Evolutionary conservation across 2,888 invertebrate species (phyloP), one percentile per base, ranked within the genome.

Genomic region (Pollenia amentaria): DNA sequence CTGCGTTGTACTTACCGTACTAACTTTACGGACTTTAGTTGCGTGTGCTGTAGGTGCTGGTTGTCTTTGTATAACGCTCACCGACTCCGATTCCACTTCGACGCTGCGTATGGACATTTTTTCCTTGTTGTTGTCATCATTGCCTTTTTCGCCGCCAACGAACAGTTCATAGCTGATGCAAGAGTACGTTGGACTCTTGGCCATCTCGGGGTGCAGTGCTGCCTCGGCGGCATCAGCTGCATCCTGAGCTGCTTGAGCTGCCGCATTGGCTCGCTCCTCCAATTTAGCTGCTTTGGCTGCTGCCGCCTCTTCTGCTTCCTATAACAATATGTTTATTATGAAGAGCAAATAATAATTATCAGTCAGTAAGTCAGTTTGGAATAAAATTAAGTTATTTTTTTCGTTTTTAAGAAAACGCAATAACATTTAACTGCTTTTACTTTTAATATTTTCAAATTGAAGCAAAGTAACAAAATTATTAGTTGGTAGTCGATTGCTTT

Each of bases 81-180:
- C 96, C 94, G 97, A 97, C 95, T 97, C 97, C 94, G 97, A 96
- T 95, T 97, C 97, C 94, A 97, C 96, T 95, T 96, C 96, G 94
- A 96, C 96, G 93, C 97, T 97, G 92, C 97, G 96, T 91, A 98
- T 96, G 94, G 97, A 97, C 96, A 98, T 98, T 94, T 97, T 96
- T 94, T 97, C 97, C 94, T 97, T 96, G 91, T 96, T 96, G 95
- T 97, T 97, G 95, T 97, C 97, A 93, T 97, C 97, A 94, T 96
- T 96, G 91, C 97, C 97, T 91, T 97, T 97, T 92, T 97, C 97
- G 93, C 97, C 97, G 91, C 96, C 97, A 89, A 97, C 97, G 94
- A 97, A 98, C 90, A 97, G 94, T 94, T 98, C 98, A 94, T 98
- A 98, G 94, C 98, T 98, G 93, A 97, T 97, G 93, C 97, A 97